Percentiles rank a stretch among this genome's conserved stretches.
These are phyloP conservation scores for Lepus europaeus DNA, from an alignment of 2,113 vertebrate species.

Conservation along the genomic window DNA sequence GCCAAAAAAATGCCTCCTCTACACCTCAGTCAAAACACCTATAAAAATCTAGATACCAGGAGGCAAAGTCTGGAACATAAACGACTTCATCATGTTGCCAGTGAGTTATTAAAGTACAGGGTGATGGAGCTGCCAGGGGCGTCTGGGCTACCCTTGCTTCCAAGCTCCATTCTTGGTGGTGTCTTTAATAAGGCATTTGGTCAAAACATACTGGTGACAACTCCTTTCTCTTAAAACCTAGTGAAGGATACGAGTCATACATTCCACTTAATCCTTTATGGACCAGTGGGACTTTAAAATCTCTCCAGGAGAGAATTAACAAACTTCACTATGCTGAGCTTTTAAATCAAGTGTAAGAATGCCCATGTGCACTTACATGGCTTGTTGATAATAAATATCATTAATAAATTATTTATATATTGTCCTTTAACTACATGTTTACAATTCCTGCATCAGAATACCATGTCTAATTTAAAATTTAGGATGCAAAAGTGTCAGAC, in stretches of 20 bases:
- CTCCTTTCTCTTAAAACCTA: constrained; percentile 74
- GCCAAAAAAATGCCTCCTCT: constrained; percentile 74
- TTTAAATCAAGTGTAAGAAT: constrained; percentile 44
- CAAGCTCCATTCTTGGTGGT: constrained; percentile 64
- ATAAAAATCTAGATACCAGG: constrained; percentile 83
- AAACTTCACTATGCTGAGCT: constrained; percentile 18
- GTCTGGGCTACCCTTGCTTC: constrained; percentile 57
- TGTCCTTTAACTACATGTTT: constrained; percentile 26
- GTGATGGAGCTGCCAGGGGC: constrained; percentile 63
- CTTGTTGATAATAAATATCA: constrained; percentile 30
- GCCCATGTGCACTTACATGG: background rate
- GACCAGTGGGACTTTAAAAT: constrained; percentile 63
- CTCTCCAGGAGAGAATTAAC: constrained; percentile 47
- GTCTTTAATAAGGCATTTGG: constrained; percentile 75
- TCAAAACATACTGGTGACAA: constrained; percentile 76
- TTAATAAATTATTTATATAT: background rate
- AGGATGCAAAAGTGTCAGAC: constrained; percentile 4
- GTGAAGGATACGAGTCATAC: constrained; percentile 57
- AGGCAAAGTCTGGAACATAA: constrained; percentile 69
- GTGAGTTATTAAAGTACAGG: constrained; percentile 79
- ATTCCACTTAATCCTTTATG: constrained; percentile 53
- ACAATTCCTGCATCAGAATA: background rate
- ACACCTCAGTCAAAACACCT: constrained; percentile 85
- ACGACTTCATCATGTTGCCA: constrained; percentile 79
- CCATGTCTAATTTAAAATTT: constrained; percentile 40